Evolutionary conservation across 1,140 invertebrate genomes (phyloP).

Genomic region (Zaprionus nigranus): DNA sequence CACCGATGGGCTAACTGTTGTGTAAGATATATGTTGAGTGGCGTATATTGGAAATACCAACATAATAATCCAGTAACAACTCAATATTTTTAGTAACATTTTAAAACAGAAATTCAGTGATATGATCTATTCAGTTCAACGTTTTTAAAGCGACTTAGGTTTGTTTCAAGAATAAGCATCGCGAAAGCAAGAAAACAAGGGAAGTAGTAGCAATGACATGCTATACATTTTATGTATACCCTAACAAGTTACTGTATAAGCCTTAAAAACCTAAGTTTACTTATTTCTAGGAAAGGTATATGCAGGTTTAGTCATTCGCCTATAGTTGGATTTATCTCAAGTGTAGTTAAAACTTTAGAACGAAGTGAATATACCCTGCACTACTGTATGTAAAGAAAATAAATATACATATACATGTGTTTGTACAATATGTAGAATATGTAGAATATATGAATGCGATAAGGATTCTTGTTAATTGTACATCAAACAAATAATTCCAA

Average conservation of each 20-base stretch:
- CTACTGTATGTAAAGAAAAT: not conserved
- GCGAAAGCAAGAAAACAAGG: not conserved
- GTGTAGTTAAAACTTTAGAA: not conserved
- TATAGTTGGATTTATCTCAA: too few relatives aligned
- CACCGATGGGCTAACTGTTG: constrained; percentile 5
- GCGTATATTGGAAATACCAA: not conserved
- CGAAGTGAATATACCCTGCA: not conserved
- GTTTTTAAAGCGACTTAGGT: not conserved
- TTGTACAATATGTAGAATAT: too few relatives aligned
- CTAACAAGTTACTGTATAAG: not conserved
- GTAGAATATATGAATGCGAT: not conserved
- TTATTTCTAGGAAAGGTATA: too few relatives aligned
- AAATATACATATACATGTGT: not conserved
- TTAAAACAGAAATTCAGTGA: not conserved
- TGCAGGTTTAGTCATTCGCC: too few relatives aligned
- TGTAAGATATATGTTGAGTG: not conserved
- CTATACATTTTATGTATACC: not conserved
- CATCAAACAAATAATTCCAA: not conserved
- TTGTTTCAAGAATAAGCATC: not conserved
- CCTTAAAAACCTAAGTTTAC: too few relatives aligned
- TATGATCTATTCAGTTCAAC: not conserved
- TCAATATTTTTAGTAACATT: not conserved
- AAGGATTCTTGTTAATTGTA: not conserved
- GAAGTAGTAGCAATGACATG: not conserved
- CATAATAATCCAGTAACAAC: not conserved